phyloP scores from a whole-genome alignment of 2,797 vertebrate species.

The Enteromius unitaeniatus region DNA sequence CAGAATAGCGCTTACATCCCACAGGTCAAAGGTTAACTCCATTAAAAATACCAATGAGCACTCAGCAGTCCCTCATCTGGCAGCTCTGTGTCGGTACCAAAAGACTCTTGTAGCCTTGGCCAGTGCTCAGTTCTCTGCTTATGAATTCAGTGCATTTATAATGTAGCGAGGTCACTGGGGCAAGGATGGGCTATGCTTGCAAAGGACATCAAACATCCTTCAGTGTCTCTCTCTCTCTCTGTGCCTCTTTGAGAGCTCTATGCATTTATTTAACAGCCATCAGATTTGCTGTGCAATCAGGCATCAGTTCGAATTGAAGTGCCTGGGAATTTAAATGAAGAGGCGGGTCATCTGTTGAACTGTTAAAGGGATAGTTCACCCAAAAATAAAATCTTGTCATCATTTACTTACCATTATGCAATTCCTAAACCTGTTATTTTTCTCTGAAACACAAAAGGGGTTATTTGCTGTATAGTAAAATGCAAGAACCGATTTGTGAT shows the following conservation, averaged over 20 bases:
- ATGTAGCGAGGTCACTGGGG: constrained; percentile 46
- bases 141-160: constrained; percentile 56
- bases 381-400: not conserved
- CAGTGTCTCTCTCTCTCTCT: constrained; percentile 13
- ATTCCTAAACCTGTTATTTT: not conserved
- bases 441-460: not conserved
- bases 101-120: constrained; percentile 42
- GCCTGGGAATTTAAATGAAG: constrained; percentile 31
- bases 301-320: constrained; percentile 24
- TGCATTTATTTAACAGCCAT: constrained; percentile 47
- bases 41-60: constrained; percentile 42
- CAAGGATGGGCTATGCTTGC: constrained; percentile 53
- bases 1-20: constrained; percentile 18
- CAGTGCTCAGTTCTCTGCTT: constrained; percentile 18
- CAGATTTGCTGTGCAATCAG: constrained; percentile 51
- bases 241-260: constrained; percentile 15
- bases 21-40: constrained; percentile 22
- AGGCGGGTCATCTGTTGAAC: not conserved
- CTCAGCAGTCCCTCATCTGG: constrained; percentile 17
- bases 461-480: not conserved
- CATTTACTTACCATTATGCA: not conserved
- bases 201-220: constrained; percentile 44
- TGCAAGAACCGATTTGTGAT: not conserved
- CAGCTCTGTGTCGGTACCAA: constrained; percentile 31
- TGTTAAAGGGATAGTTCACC: constrained; percentile 7